Evolutionary conservation across 1,140 invertebrate genomes (phyloP).

Genomic region (Caenorhabditis inopinata): DNA sequence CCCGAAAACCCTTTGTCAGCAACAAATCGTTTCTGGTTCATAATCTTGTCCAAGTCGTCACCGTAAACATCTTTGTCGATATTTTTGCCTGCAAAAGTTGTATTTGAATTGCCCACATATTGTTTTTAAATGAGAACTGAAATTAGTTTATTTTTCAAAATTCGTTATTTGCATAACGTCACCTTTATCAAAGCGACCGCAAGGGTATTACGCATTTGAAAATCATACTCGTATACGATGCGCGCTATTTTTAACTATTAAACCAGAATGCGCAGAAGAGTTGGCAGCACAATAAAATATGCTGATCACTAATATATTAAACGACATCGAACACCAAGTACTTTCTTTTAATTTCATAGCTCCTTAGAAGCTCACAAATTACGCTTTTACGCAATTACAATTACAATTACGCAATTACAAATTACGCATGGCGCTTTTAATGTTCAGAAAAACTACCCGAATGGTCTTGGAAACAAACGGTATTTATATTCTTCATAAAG

Average conservation of each 20-base stretch:
- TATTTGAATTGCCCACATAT: background rate
- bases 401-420: no score
- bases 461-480: no score
- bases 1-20: conserved; percentile 94
- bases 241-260: conserved; percentile 19
- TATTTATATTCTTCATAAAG: no score
- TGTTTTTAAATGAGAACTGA: no score
- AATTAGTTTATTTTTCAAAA: conserved; percentile 12
- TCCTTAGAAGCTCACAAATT: no score
- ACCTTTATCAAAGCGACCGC: background rate
- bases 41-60: conserved; percentile 81
- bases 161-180: conserved; percentile 22
- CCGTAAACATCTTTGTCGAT: conserved; percentile 87
- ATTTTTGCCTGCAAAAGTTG: conserved; percentile 52
- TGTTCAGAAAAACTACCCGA: no score
- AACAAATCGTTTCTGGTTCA: conserved; percentile 88
- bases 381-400: no score
- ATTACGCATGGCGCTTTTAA: no score
- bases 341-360: no score
- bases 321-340: no score
- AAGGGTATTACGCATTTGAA: background rate
- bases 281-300: no score
- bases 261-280: background rate
- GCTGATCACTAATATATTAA: conserved; percentile 23
- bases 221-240: background rate